Evolutionary conservation across 2,888 invertebrate genomes (phyloP), one percentile per base, ranked within the genome.

Genomic region (Dolichopus griseipennis): DNA sequence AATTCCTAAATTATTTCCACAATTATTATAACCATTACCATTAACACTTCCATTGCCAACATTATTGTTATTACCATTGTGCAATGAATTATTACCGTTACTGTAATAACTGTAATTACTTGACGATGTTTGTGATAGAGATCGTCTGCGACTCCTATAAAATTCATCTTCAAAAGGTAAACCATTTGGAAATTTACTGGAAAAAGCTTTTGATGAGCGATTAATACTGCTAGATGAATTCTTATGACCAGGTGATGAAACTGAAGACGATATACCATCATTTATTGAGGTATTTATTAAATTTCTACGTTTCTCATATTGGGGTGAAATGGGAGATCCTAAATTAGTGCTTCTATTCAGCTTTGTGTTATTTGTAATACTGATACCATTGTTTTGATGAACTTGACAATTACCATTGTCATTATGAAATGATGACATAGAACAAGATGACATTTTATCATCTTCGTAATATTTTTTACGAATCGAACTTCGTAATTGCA

Each of bases 121-220:
- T 3, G 81, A 81, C 65, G 80, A 81, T 66, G 75, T 74, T 68
- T 80, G 81, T 62, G 81, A 81, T 70, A 78, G 78, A 72, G 81
- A 81, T 70, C 81, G 78, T 69, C 70, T 70, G 66, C 76, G 73
- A 63, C 75, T 75, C 15, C 75, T 72, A 74, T 80, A 79, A 69
- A 82, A 81, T 73, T 81, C 81, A 70, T 82, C 77, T 73, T 81
- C 81, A 69, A 81, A 81, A 64, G 81, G 81, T 68, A 81, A 70
- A 33, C 82, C 81, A 66, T 79, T 78, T 2, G 81, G 81, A 68
- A 78, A 82, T 71, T 82, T 81, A 12, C 77, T 80, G 1, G 82
- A 82, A 73, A 76, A 81, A 43, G 79, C 75, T 69, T 78, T 78
- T 69, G 78, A 78, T 9, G 79, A 72, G 61, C 75, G 75, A 8